Evolutionary conservation across 2,888 invertebrate genomes (phyloP).

Genomic region (Phalera bucephala): DNA sequence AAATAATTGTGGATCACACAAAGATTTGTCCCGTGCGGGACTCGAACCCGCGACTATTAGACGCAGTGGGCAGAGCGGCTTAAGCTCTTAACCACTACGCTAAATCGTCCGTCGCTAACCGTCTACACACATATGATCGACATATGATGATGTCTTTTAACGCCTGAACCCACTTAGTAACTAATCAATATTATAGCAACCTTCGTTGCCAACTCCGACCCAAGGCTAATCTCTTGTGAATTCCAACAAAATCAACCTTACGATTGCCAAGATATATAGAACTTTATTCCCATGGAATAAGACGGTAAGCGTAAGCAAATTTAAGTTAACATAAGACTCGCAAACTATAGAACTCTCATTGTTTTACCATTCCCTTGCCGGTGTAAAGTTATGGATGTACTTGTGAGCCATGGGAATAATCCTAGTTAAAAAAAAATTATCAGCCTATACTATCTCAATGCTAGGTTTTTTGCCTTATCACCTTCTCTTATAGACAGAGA

Average conservation of each 20-base stretch:
- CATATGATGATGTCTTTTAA: slow-evolving; percentile 36
- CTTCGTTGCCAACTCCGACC: slow-evolving; percentile 33
- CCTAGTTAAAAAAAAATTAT: no score
- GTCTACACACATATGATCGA: slow-evolving; percentile 30
- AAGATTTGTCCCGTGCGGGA: no score
- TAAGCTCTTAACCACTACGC: no score
- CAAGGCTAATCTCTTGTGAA: slow-evolving; percentile 42
- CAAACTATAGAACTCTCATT: slow-evolving; percentile 39
- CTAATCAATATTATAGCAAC: slow-evolving; percentile 39
- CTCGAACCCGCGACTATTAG: no score
- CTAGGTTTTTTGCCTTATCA: no score
- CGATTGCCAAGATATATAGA: slow-evolving; percentile 2
- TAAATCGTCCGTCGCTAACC: no score
- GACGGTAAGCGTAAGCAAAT: background rate
- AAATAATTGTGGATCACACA: no score
- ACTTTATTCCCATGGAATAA: slow-evolving; percentile 1
- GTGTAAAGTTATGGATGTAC: slow-evolving; percentile 30
- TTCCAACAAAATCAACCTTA: slow-evolving; percentile 20
- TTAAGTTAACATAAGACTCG: slow-evolving; percentile 25
- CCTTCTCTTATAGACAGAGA: no score
- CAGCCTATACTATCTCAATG: no score
- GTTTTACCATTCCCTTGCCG: slow-evolving; percentile 37
- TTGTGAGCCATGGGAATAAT: slow-evolving; percentile 31
- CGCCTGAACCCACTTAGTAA: slow-evolving; percentile 38
- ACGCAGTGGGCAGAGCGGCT: no score